Evolutionary conservation across 2,113 vertebrate species (phyloP), one percentile per base, ranked within the genome.

Genomic region (Arothron firmamentum): DNA sequence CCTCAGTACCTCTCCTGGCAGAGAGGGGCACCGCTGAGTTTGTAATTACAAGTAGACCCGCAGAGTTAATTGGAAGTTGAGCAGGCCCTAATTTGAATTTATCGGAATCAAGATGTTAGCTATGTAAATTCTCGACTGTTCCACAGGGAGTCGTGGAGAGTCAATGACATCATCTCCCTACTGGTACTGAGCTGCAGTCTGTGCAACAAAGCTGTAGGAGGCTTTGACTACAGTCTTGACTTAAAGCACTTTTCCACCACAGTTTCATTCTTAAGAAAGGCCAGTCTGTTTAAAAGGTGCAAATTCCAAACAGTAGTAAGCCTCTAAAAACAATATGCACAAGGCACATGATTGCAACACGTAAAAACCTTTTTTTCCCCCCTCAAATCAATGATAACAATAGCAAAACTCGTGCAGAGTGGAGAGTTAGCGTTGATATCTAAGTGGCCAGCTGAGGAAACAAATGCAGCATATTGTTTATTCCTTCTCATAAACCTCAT

Each of bases 21-120:
- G 85, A 81, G 88, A 81, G 62, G 85, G 87, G 74, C 63, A 69
- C 56, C 23, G 66, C 67, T 25, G 72, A 78, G 52, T 83, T 90
- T 10, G 87, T 90, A 89, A 90, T 90, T 89, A 89, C 70, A 78
- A 72, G 66, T 64, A 62, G 69, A 88, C 78, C 71, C 41, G 53
- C 7, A 3, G 67, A 84, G 84, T 80, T 90, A 90, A 90, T 88
- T 91, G 86, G 88, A 87, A 83, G 81, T 77, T 77, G 81, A 62
- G 19, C 73, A 64, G 72, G 70, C 65, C 67, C 81, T 86, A 87
- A 89, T 90, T 87, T 88, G 69, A 77, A 79, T 79, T 88, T 83
- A 84, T 66, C 85, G 78, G 85, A 88, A 89, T 90, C 83, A 88
- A 88, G 86, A 89, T 89, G 87, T 89, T 88, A 77, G 85, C 86